These are phyloP conservation scores for Copidosoma aretas DNA, from an alignment of 2,888 invertebrate genomes.

Conservation along the genomic window DNA sequence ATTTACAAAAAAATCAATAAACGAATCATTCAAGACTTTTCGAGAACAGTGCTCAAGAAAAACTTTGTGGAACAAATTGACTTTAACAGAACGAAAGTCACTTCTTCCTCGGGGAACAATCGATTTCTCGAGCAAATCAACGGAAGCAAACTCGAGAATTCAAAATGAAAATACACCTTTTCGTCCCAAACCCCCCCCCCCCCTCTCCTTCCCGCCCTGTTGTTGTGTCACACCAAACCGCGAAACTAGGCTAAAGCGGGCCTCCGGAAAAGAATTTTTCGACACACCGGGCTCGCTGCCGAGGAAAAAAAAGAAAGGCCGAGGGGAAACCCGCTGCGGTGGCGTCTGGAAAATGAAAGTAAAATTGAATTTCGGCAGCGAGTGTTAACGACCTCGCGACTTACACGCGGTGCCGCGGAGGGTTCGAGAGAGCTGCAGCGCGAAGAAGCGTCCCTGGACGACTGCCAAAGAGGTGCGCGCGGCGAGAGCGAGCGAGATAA, in stretches of 20 bases:
- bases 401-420: constrained; percentile 37
- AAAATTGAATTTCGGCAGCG: constrained; percentile 46
- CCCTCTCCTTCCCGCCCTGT: not conserved
- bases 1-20: no score
- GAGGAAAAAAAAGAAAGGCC: not conserved
- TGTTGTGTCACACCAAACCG: not conserved
- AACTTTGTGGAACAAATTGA: no score
- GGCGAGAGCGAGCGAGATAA: constrained; percentile 41
- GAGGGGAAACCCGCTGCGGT: not conserved
- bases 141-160: not conserved
- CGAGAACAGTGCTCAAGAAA: no score
- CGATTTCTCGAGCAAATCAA: not conserved
- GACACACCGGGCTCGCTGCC: not conserved
- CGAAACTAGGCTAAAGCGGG: not conserved
- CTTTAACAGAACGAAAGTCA: no score
- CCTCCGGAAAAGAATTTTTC: not conserved
- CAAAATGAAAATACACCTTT: not conserved
- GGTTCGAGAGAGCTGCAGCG: no score
- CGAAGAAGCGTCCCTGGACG: constrained; percentile 44
- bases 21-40: no score
- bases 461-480: constrained; percentile 45
- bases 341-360: constrained; percentile 36
- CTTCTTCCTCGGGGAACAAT: no score
- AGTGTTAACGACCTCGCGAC: constrained; percentile 47
- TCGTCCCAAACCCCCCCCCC: no score